These are phyloP conservation scores for Rhyacophila evoluta DNA, from an alignment of 2,888 invertebrate species.

Conservation along the genomic window DNA sequence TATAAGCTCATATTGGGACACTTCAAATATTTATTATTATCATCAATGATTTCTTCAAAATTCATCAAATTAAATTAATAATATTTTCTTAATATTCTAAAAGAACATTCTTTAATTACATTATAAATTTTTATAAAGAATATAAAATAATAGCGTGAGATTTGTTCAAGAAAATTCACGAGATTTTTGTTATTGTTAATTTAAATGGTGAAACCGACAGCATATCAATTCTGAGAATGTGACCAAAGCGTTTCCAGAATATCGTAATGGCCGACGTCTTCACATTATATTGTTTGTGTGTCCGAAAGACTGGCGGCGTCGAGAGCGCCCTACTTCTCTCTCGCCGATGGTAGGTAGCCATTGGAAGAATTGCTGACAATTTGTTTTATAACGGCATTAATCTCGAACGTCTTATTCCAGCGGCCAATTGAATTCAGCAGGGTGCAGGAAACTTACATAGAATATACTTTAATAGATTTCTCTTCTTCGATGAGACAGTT, in stretches of 20 bases:
- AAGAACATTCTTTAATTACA: no score
- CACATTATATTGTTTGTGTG: conserved; percentile 4
- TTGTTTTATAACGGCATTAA: conserved; percentile 36
- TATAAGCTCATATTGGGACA: no score
- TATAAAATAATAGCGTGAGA: no score
- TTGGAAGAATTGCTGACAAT: conserved; percentile 25
- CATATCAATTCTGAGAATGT: neutral
- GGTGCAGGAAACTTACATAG: neutral
- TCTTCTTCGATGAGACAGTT: neutral
- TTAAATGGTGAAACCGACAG: no score
- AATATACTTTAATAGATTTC: neutral
- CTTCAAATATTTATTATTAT: no score
- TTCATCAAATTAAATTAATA: no score
- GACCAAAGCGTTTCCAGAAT: neutral
- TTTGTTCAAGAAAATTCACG: no score
- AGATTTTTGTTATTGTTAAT: no score
- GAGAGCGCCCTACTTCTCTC: neutral
- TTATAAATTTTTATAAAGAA: no score
- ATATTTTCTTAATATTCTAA: no score
- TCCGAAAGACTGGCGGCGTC: neutral
- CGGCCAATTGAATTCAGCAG: conserved; percentile 10
- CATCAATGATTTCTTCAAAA: no score
- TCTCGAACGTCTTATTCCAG: conserved; percentile 27
- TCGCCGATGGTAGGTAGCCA: neutral
- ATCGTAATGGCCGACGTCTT: neutral